Evolutionary conservation across 2,113 vertebrate genomes (phyloP).

Genomic region (Strix aluco): DNA sequence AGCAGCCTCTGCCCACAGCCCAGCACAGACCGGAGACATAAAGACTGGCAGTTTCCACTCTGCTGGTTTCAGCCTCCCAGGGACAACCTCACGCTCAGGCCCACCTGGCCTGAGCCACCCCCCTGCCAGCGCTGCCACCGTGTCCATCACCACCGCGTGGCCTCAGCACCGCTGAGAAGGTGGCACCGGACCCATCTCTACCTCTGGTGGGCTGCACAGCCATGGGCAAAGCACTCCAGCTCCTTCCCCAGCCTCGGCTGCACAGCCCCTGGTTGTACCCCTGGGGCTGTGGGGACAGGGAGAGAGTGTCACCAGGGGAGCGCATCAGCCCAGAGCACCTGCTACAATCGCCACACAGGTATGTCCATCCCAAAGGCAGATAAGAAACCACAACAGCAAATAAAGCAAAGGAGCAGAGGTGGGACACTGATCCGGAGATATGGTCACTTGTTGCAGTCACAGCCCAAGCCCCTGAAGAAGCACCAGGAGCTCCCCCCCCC

Average conservation of each 20-base stretch:
- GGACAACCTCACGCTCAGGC: neutral
- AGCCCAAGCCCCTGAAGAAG: neutral
- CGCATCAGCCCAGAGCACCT: neutral
- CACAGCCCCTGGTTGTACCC: neutral
- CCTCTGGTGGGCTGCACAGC: neutral
- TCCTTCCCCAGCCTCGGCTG: neutral
- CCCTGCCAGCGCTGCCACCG: neutral
- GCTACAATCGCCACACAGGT: accelerated
- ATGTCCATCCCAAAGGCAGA: neutral
- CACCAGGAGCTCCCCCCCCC: neutral
- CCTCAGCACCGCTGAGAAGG: neutral
- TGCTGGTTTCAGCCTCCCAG: neutral
- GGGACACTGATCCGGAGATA: neutral
- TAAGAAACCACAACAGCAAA: neutral
- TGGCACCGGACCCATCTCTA: neutral
- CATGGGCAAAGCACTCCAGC: neutral
- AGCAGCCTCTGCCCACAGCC: constrained; percentile 1
- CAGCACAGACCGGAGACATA: accelerated
- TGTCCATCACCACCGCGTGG: accelerated
- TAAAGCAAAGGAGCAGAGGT: neutral
- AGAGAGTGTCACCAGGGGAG: accelerated
- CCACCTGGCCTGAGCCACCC: neutral
- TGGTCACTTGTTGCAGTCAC: neutral
- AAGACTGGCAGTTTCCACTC: neutral
- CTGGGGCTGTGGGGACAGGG: neutral